Evolutionary conservation across 2,797 vertebrate genomes (phyloP).

Genomic region (Moxostoma hubbsi): DNA sequence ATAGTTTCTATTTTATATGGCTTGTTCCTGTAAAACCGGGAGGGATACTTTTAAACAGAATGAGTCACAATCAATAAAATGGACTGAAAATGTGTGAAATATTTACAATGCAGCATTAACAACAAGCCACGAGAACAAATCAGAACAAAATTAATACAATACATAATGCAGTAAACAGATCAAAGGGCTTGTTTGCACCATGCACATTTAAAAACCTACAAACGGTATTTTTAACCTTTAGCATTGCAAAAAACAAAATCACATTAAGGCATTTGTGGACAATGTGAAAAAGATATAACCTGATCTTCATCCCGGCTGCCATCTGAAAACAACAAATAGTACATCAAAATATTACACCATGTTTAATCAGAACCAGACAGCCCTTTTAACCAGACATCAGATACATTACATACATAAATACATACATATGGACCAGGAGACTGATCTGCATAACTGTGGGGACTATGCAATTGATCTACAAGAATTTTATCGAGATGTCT

Average conservation of each 20-base stretch:
- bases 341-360: neutral
- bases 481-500: conserved; percentile 69
- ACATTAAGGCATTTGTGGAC: conserved; percentile 20
- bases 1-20: neutral
- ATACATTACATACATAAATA: neutral
- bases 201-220: conserved; percentile 1
- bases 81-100: conserved; percentile 8
- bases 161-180: conserved; percentile 1
- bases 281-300: conserved; percentile 77
- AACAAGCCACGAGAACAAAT: neutral
- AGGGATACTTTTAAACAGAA: conserved; percentile 12
- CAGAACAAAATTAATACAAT: neutral
- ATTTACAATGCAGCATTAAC: conserved; percentile 19
- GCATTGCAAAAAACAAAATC: conserved; percentile 1
- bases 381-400: conserved; percentile 6
- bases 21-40: neutral
- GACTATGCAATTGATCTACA: conserved; percentile 50
- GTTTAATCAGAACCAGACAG: neutral
- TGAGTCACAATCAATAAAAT: conserved; percentile 30
- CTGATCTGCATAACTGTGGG: conserved; percentile 41
- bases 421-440: conserved; percentile 18
- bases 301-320: conserved; percentile 87
- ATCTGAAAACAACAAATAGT: conserved; percentile 81
- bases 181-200: neutral
- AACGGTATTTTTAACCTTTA: neutral